Evolutionary conservation across 92 coral and sea anemone genomes (phyloP).

Genomic region (Phenganax subtilis): DNA sequence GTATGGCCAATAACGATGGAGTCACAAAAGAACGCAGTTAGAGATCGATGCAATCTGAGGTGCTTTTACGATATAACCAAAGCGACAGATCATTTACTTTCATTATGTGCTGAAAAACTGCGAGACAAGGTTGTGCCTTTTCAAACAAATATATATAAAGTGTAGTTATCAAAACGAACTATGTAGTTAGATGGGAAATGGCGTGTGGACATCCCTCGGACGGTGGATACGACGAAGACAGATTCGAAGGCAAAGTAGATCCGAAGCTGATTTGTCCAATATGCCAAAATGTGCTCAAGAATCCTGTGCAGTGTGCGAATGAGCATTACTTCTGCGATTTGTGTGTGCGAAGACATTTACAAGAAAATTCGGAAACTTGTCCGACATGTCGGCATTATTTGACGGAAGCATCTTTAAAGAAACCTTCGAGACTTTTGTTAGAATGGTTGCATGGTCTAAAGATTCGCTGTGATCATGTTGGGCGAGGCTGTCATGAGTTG

Average conservation of each 20-base stretch:
- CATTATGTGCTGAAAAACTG: no score
- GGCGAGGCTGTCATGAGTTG: slow-evolving; percentile 66
- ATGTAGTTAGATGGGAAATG: not conserved
- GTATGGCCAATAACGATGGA: no score
- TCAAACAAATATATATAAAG: no score
- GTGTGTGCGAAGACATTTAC: slow-evolving; percentile 47
- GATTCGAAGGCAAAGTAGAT: slow-evolving; percentile 34
- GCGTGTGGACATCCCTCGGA: not conserved
- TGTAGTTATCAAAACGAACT: no score
- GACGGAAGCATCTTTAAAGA: slow-evolving; percentile 84
- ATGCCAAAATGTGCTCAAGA: slow-evolving; percentile 58
- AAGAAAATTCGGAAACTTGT: slow-evolving; percentile 39
- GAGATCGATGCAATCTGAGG: no score
- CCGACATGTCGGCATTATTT: slow-evolving; percentile 71
- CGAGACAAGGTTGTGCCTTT: no score
- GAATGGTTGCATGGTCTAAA: slow-evolving; percentile 63
- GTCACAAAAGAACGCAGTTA: no score
- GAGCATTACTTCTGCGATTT: slow-evolving; percentile 57
- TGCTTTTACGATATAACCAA: no score
- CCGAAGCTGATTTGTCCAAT: slow-evolving; percentile 56
- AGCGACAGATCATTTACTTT: no score
- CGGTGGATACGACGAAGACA: slow-evolving; percentile 24
- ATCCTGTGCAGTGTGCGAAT: slow-evolving; percentile 56
- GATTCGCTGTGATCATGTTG: slow-evolving; percentile 74
- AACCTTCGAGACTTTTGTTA: slow-evolving; percentile 78